Base-by-base conservation (phyloP, 2,888 invertebrate species). In the Brenthis daphne region DNA sequence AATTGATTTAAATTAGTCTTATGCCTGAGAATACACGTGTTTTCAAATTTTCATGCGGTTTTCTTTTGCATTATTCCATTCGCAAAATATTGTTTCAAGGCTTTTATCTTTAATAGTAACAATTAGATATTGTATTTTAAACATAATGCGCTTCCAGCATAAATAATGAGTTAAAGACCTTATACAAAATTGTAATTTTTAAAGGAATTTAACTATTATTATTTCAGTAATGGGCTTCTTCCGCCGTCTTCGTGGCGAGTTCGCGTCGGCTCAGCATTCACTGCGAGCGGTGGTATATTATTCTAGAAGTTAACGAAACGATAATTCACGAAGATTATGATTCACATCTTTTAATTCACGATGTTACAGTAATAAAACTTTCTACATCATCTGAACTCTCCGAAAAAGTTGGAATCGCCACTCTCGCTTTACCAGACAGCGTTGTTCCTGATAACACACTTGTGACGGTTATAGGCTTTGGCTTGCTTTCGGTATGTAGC, bases 401-500 rank as follows among this genome's bases (percentile, higher is more conserved):
- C 3, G 11, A 48, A 5, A 29, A 24, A 12, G 58, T 60, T 11
- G 48, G 48, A 3, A 14, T 60, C 13, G 58, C 14, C 14, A 1
- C 58, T 6, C 24, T 60, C 6, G 58, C 58, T 12, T 2, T 8
- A n/a, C 58, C 58, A 48, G 58, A n/a, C 24, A 12, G 6, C 6
- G 24, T 24, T 8, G 11, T 60, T 48, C n/a, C 58, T 29, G 58
- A 60, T 11, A 48, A 60, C 24, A 48, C 11, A 24, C 6, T 60
- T 47, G 14, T 47, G 13, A 60, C 58, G 2, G 12, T 48, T 29
- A 3, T 60, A 50, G 58, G 58, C 11, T 60, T 60, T 50, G 58
- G 58, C n/a, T 11, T 24, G n/a, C 58, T 60, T 48, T 20, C 48
- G n/a, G 58, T 60, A 48, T n/a, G 48, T 60, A 29, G 1, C 47